phyloP scores from a whole-genome alignment of 2,888 invertebrate genomes.

The Cenopis cana region DNA sequence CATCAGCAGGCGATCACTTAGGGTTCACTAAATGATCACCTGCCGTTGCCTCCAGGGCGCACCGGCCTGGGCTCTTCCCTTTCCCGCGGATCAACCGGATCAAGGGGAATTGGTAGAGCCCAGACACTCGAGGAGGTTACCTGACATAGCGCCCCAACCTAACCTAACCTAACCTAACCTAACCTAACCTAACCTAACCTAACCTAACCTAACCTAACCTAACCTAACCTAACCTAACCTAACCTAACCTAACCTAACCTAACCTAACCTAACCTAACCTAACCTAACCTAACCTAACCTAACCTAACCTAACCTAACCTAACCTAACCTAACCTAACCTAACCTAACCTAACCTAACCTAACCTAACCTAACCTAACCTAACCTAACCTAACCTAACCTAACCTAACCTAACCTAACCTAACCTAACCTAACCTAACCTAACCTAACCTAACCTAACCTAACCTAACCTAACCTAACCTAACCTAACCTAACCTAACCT shows the following conservation, averaged over 20 bases:
- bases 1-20: no score
- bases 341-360: conserved; percentile 48
- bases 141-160: conserved; percentile 40
- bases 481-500: no score
- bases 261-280: conserved; percentile 26
- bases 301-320: conserved; percentile 31
- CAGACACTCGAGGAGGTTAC: no score
- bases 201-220: conserved; percentile 22
- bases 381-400: conserved; percentile 47
- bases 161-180: conserved; percentile 38
- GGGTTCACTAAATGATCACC: no score
- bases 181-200: conserved; percentile 37
- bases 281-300: conserved; percentile 29
- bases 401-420: conserved; percentile 47
- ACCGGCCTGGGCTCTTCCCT: no score
- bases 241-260: conserved; percentile 26
- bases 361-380: conserved; percentile 47
- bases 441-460: conserved; percentile 42
- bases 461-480: no score
- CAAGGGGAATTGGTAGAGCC: no score
- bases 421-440: conserved; percentile 46
- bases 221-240: conserved; percentile 34
- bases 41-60: no score
- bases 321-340: conserved; percentile 47
- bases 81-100: no score